phyloP scores from a whole-genome alignment of 2,797 vertebrate species.

The Sphenodon punctatus region DNA sequence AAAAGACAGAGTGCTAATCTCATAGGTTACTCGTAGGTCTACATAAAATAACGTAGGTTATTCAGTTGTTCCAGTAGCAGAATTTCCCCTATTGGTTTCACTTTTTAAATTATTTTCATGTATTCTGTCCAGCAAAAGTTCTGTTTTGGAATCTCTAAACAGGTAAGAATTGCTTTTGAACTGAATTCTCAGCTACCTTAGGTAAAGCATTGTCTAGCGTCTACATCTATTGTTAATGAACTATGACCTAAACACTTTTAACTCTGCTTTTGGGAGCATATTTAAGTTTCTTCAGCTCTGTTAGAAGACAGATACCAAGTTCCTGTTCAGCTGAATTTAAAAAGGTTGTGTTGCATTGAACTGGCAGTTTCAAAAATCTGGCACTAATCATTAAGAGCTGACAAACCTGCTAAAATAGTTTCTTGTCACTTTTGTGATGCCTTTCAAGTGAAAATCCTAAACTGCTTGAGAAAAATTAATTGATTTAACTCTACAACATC shows the following conservation, averaged over 20 bases:
- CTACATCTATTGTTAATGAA: background rate
- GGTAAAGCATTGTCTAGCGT: background rate
- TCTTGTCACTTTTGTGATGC: background rate
- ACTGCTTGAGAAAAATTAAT: background rate
- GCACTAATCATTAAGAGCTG: background rate
- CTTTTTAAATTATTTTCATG: conserved; percentile 31
- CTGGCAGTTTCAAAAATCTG: background rate
- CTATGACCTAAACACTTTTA: background rate
- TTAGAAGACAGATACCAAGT: background rate
- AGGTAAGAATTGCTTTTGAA: background rate
- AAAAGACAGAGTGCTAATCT: no score
- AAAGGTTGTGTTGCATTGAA: background rate
- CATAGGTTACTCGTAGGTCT: no score
- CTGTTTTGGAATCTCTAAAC: conserved; percentile 38
- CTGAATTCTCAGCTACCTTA: background rate
- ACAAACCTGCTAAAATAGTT: background rate
- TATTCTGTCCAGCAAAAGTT: conserved; percentile 16
- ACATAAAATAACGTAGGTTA: conserved; percentile 29
- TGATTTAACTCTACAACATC: background rate
- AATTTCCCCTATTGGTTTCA: conserved; percentile 21
- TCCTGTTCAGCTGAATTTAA: background rate
- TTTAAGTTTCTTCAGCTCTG: fast-evolving
- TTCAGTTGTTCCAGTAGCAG: conserved; percentile 29
- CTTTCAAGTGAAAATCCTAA: background rate
- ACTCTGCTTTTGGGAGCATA: background rate